Conservation (phyloP, 2,888 invertebrate genomes). For the Sisyra terminalis region DNA sequence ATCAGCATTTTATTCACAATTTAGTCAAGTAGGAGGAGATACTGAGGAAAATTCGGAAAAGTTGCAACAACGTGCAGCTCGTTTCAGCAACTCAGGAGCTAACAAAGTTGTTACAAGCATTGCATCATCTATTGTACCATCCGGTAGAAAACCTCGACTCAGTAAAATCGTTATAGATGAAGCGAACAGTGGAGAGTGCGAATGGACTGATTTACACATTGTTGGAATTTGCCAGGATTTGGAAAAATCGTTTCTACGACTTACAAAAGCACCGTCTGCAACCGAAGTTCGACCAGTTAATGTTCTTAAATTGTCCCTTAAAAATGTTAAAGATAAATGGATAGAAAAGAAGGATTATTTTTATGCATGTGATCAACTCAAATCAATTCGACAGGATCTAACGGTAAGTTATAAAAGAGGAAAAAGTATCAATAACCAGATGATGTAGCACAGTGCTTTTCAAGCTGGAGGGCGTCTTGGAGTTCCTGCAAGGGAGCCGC, state of each 20-base stretch:
- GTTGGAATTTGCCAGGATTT: conserved; percentile 88
- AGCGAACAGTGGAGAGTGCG: conserved; percentile 20
- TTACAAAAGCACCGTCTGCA: conserved; percentile 90
- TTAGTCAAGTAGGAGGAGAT: conserved; percentile 18
- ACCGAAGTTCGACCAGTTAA: conserved; percentile 81
- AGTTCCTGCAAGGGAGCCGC: too few relatives aligned
- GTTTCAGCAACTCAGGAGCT: conserved; percentile 44
- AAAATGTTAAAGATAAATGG: conserved; percentile 86
- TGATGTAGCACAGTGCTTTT: too few relatives aligned
- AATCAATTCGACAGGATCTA: conserved; percentile 96
- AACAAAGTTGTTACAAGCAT: conserved; percentile 5
- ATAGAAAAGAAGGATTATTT: conserved; percentile 80
- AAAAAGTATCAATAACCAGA: too few relatives aligned
- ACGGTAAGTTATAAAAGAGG: conserved; percentile 56
- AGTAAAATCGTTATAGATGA: background rate
- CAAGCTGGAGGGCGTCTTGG: too few relatives aligned
- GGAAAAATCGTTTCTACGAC: conserved; percentile 89
- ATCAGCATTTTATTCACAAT: conserved; percentile 27
- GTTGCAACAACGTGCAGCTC: conserved; percentile 75
- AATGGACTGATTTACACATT: conserved; percentile 75
- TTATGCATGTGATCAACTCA: conserved; percentile 96
- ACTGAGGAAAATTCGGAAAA: conserved; percentile 61
- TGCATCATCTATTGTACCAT: conserved; percentile 5
- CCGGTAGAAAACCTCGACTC: background rate
- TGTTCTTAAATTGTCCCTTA: conserved; percentile 69